Percentiles rank a stretch among this genome's conserved stretches.
Conservation (phyloP, 1,140 invertebrate genomes). For the Gerris buenoi region DNA sequence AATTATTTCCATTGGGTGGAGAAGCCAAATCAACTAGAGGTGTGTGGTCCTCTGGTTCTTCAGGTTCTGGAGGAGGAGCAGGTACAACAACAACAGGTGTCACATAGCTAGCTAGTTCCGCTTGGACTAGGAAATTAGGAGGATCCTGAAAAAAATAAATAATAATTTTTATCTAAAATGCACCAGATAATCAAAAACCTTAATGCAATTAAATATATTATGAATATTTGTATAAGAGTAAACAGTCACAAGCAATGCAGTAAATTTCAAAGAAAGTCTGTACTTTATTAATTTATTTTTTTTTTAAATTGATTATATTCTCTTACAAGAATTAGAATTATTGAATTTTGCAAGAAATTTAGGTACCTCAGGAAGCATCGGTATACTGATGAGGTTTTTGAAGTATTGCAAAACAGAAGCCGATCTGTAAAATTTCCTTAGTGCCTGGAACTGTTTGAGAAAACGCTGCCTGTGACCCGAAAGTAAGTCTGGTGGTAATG, state of each 20-base stretch:
- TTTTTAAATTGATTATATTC: too few relatives aligned
- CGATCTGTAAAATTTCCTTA: slow-evolving; percentile 86
- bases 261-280: too few relatives aligned
- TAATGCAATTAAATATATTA: too few relatives aligned
- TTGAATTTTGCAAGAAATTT: not conserved
- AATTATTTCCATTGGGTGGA: slow-evolving; percentile 36
- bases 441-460: slow-evolving; percentile 68
- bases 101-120: slow-evolving; percentile 81
- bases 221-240: too few relatives aligned
- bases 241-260: too few relatives aligned
- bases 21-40: slow-evolving; percentile 32
- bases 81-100: slow-evolving; percentile 82
- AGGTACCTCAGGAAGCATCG: slow-evolving; percentile 70
- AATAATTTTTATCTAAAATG: too few relatives aligned
- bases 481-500: slow-evolving; percentile 77
- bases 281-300: too few relatives aligned
- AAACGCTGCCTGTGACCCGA: slow-evolving; percentile 82
- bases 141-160: slow-evolving; percentile 49
- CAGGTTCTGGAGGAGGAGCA: slow-evolving; percentile 40
- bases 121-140: slow-evolving; percentile 87
- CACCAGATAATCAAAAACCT: too few relatives aligned
- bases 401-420: slow-evolving; percentile 93
- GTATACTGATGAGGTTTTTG: slow-evolving; percentile 86
- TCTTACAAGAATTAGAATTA: not conserved
- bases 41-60: slow-evolving; percentile 23